Percentiles rank a stretch among this genome's conserved stretches.
These are phyloP conservation scores for Cryptophagus acutangulus DNA, from an alignment of 2,888 invertebrate genomes.

Conservation along the genomic window DNA sequence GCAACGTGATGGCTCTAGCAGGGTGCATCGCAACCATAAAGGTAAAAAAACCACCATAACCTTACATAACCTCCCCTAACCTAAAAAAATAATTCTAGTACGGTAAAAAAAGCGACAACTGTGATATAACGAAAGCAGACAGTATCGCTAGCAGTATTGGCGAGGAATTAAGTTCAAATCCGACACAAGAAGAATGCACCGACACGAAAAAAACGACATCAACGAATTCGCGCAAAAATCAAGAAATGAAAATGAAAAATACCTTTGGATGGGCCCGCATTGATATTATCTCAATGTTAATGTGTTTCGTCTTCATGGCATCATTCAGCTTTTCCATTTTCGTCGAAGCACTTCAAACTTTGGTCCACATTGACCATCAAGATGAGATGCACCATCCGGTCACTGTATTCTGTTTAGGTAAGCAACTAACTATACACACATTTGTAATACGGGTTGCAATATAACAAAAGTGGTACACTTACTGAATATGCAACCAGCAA, in stretches of 20 bases:
- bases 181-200: too few relatives aligned
- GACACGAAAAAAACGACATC: conserved; percentile 25
- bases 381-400: conserved; percentile 71
- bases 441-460: neutral
- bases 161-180: conserved; percentile 20
- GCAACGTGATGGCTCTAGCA: conserved; percentile 81
- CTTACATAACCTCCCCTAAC: too few relatives aligned
- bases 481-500: too few relatives aligned
- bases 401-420: conserved; percentile 64
- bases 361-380: conserved; percentile 68
- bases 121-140: conserved; percentile 15
- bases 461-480: neutral
- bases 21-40: conserved; percentile 76
- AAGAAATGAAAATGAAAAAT: conserved; percentile 66
- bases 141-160: conserved; percentile 19
- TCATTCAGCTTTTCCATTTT: conserved; percentile 78
- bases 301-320: conserved; percentile 75
- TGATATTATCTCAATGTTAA: conserved; percentile 78
- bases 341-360: conserved; percentile 76
- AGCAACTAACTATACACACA: conserved; percentile 5
- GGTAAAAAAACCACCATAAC: conserved; percentile 57
- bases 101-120: conserved; percentile 9
- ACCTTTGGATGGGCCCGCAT: conserved; percentile 92
- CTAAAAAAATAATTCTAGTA: conserved; percentile 20
- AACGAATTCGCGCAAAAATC: conserved; percentile 39